phyloP scores from a whole-genome alignment of 2,113 vertebrate genomes.

The Prionailurus bengalensis region DNA sequence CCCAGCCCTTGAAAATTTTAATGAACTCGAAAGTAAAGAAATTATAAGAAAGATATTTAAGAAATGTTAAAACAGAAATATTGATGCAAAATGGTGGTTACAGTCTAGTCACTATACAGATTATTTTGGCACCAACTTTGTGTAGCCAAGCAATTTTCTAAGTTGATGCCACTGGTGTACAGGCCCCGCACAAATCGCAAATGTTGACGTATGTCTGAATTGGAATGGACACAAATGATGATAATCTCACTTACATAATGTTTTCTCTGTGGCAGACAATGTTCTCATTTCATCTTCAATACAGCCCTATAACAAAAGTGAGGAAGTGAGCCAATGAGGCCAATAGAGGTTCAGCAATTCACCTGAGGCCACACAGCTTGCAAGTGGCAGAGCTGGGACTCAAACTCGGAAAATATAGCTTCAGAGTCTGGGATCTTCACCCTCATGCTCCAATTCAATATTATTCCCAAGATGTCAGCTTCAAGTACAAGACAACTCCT shows the following conservation, averaged over 20 bases:
- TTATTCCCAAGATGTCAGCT: neutral
- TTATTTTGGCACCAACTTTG: neutral
- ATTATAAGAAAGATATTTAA: neutral
- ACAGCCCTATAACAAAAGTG: neutral
- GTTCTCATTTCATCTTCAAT: neutral
- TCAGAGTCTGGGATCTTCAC: neutral
- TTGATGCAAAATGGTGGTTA: neutral
- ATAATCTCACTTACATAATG: neutral
- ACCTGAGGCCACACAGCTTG: neutral
- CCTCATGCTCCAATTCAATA: neutral
- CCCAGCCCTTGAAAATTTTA: neutral
- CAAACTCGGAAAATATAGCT: neutral
- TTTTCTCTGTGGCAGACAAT: neutral
- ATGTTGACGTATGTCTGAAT: neutral
- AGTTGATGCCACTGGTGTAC: neutral
- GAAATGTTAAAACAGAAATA: constrained; percentile 37
- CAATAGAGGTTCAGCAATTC: neutral
- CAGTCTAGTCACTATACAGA: neutral
- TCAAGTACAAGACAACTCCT: neutral
- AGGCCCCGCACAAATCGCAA: neutral
- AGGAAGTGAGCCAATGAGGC: neutral
- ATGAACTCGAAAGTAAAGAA: neutral
- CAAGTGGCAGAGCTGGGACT: neutral
- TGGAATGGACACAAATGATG: neutral
- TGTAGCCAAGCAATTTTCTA: neutral